Evolutionary conservation across 2,797 vertebrate genomes (phyloP).

Genomic region (Echeneis naucrates): DNA sequence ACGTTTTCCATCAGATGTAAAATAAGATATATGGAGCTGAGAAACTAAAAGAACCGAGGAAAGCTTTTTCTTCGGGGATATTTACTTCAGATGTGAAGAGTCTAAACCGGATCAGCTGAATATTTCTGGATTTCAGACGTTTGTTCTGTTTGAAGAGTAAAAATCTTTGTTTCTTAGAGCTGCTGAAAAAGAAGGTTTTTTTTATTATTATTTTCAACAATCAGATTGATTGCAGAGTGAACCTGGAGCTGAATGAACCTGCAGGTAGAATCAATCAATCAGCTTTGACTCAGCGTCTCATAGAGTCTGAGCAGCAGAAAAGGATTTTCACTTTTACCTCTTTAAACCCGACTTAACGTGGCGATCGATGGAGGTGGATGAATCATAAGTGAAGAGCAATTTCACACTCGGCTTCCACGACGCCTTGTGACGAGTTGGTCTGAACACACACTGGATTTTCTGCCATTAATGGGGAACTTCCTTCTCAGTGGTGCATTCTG

Average conservation of each 20-base stretch:
- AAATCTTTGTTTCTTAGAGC: not conserved
- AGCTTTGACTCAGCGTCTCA: too few relatives aligned
- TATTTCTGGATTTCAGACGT: not conserved
- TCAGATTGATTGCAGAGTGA: too few relatives aligned
- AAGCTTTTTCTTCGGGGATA: not conserved
- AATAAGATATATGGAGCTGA: not conserved
- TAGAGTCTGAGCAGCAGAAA: too few relatives aligned
- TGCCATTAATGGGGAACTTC: not conserved
- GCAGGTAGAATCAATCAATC: too few relatives aligned
- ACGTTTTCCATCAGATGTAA: not conserved
- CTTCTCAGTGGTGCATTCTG: too few relatives aligned
- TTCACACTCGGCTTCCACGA: constrained; percentile 56
- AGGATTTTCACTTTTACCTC: constrained; percentile 45
- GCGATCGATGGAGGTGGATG: constrained; percentile 42
- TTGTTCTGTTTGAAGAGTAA: not conserved
- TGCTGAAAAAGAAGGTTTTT: not conserved
- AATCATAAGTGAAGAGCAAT: constrained; percentile 49
- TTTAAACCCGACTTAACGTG: constrained; percentile 27
- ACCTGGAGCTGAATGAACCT: too few relatives aligned
- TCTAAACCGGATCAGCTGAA: not conserved
- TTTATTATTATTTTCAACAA: not conserved
- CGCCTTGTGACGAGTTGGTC: constrained; percentile 8
- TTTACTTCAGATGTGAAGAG: constrained; percentile 15
- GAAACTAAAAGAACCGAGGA: constrained; percentile 4
- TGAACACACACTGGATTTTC: not conserved